phyloP scores from a whole-genome alignment of 2,888 invertebrate species.

The Dicyrtomina minuta region DNA sequence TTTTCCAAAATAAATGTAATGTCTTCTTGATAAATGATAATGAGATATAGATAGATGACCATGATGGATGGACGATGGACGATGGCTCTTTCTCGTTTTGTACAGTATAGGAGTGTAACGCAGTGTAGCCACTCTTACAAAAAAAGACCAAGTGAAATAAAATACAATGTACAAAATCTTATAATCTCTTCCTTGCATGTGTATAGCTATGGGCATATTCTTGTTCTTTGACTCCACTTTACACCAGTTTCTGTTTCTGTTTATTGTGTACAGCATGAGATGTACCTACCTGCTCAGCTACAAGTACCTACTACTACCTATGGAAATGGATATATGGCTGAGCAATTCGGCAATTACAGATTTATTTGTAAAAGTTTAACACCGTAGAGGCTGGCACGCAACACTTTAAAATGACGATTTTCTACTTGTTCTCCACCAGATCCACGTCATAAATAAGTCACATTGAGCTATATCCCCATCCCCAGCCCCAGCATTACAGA shows the following conservation, averaged over 20 bases:
- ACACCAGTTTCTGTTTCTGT: neutral
- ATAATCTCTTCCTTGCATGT: no score
- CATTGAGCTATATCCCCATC: neutral
- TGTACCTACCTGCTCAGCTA: no score
- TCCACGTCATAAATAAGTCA: conserved; percentile 10
- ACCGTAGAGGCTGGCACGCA: conserved; percentile 22
- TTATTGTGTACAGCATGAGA: neutral
- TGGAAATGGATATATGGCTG: no score
- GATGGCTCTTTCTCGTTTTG: conserved; percentile 11
- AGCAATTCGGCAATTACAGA: conserved; percentile 12
- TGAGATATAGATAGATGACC: conserved; percentile 25
- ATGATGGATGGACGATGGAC: no score
- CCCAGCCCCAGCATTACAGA: no score
- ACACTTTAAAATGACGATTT: conserved; percentile 29
- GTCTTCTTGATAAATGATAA: conserved; percentile 25
- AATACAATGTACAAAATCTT: no score
- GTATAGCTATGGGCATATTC: no score
- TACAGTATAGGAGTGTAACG: no score
- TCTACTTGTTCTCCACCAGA: conserved; percentile 22
- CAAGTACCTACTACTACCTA: no score
- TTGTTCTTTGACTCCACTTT: neutral
- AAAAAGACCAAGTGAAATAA: no score
- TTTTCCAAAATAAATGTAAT: neutral
- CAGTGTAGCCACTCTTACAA: no score
- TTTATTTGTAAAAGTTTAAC: conserved; percentile 31